phyloP scores from a whole-genome alignment of 2,888 invertebrate species.

The Campoplex capitator region DNA sequence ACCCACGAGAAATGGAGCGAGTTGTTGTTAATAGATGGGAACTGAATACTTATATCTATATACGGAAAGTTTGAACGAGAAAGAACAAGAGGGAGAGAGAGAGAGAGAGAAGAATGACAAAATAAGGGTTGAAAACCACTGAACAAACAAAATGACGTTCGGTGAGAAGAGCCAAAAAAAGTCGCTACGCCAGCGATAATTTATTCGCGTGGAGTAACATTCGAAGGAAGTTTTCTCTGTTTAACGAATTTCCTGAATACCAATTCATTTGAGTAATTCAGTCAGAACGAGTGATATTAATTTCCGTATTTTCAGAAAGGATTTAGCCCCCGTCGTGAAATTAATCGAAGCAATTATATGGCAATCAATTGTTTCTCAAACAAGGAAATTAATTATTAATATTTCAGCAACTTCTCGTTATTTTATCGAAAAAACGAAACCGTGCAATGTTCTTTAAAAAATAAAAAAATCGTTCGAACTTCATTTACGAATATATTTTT shows the following conservation, averaged over 20 bases:
- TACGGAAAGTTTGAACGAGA: neutral
- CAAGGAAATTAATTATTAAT: neutral
- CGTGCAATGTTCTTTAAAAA: too few relatives aligned
- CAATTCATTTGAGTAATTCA: neutral
- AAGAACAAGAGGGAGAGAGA: neutral
- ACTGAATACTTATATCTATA: constrained; percentile 25
- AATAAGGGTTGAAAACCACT: constrained; percentile 37
- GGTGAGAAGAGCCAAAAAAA: neutral
- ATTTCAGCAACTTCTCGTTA: neutral
- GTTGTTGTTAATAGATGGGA: constrained; percentile 65
- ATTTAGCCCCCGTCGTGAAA: neutral
- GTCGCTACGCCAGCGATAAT: neutral
- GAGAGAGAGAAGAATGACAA: constrained; percentile 15
- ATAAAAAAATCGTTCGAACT: too few relatives aligned
- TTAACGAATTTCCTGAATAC: neutral
- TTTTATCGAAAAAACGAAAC: too few relatives aligned
- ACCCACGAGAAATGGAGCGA: constrained; percentile 40
- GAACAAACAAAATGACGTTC: constrained; percentile 39
- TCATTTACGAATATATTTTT: neutral
- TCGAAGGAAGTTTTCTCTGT: neutral
- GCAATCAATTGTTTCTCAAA: neutral
- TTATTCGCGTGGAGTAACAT: neutral
- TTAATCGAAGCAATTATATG: neutral
- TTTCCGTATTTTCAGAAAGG: neutral
- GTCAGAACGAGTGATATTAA: neutral